Base-by-base conservation (phyloP, 1,140 invertebrate genomes). In the Pachypeltis micranthus region DNA sequence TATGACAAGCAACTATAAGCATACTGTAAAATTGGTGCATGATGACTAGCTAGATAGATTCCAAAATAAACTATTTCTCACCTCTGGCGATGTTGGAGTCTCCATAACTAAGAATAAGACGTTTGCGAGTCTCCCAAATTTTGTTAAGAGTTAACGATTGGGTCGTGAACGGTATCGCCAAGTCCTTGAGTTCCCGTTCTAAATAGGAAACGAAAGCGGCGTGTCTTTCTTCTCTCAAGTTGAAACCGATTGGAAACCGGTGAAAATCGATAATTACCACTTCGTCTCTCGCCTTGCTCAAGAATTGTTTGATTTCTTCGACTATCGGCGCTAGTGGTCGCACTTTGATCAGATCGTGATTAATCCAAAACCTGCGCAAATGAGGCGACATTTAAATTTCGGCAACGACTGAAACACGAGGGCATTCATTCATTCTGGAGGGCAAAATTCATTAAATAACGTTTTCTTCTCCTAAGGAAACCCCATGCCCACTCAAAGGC, bases 211-310 rank as follows among this genome's bases (percentile, higher is more conserved):
- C 72, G 1, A 88, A 73, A 44, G 77, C 74, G 0, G 73, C 69
- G 69, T 87, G 85, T 10, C 66, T 59, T 47, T 54, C 70, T 1
- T 71, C 69, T 21, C 80, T 77, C 1, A 79, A 79, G 59, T 81
- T 79, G 63, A 85, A 82, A 2, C 85, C 85, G 26, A 85, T 78
- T 2, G 85, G 85, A 72, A 87, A 86, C 67, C 85, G 79, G 64
- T 73, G 71, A 24, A 87, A 81, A 67, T 88, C 86, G 27, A 88
- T 71, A 63, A 88, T 80, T 0, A 87, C 77, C 7, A 88, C 76
- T 76, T 87, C 84, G 67, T 80, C 75, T 57, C 68, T 80, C 1
- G 84, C 80, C 24, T 72, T 72, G 65, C 81, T 76, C 14, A 85
- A 66, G 70, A 87, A 88, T 27, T 75, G 74, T 71, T 77, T 78